A percentile compares a stretch with the other conserved stretches of the same genome.
Conservation (phyloP, 2,113 vertebrate species). For the Oceanites oceanicus region DNA sequence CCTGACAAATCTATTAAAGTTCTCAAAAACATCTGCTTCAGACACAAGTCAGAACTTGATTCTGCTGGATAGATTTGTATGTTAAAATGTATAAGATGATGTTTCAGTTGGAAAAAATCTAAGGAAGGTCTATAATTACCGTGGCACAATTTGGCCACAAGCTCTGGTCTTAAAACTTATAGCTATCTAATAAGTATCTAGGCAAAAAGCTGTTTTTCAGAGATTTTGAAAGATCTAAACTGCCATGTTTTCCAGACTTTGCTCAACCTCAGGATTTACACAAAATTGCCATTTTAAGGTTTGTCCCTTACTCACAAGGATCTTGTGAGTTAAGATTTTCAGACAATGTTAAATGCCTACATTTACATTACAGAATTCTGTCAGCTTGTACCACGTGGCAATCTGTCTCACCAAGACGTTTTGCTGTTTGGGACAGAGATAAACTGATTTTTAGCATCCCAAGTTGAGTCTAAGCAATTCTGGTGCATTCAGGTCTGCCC, state of each 20-base stretch:
- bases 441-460: not conserved
- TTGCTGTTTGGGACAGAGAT: not conserved
- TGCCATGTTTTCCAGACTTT: not conserved
- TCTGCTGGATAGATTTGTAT: not conserved
- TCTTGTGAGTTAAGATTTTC: not conserved
- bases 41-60: not conserved
- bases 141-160: not conserved
- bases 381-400: not conserved
- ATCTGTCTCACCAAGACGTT: not conserved
- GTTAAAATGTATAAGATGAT: not conserved
- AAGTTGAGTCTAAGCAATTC: not conserved
- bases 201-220: not conserved
- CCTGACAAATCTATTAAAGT: not conserved
- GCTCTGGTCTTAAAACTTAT: not conserved
- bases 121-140: not conserved
- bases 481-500: not conserved
- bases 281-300: not conserved
- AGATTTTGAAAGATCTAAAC: not conserved
- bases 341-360: not conserved
- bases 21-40: not conserved
- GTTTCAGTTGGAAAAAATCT: not conserved
- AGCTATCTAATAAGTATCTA: not conserved
- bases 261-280: not conserved
- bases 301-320: not conserved
- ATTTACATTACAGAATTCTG: not conserved